A percentile compares a stretch with the other conserved stretches of the same genome.
Conservation (phyloP, 2,888 invertebrate genomes). For the Glyphotaelius pellucidus region DNA sequence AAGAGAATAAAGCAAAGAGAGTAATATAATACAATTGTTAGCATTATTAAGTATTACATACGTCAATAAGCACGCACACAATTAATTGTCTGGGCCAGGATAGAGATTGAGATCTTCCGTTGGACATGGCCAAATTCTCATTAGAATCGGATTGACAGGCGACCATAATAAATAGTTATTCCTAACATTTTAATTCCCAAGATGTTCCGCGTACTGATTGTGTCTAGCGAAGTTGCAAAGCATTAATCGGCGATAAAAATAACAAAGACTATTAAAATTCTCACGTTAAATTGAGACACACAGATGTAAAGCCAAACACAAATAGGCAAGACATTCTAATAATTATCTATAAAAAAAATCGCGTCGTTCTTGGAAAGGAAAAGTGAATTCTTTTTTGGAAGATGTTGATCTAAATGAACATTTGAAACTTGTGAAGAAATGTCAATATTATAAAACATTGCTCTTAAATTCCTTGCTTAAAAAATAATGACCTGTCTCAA, state of each 20-base stretch:
- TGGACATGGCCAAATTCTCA: background rate
- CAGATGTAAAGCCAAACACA: background rate
- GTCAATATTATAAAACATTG: too few species aligned
- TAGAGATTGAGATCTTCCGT: background rate
- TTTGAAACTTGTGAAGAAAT: background rate
- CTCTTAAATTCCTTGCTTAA: background rate
- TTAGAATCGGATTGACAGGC: background rate
- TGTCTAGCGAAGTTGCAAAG: background rate
- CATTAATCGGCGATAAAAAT: background rate
- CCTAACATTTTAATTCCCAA: background rate
- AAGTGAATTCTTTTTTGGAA: background rate
- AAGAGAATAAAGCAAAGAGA: too few species aligned
- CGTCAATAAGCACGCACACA: background rate
- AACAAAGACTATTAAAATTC: background rate
- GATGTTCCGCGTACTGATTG: background rate
- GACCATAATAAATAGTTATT: background rate
- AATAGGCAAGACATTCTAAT: background rate
- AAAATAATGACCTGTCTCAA: background rate
- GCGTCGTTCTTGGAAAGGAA: background rate
- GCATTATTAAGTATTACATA: background rate
- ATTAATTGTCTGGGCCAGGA: background rate
- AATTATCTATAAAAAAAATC: background rate
- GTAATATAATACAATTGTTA: background rate
- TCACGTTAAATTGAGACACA: background rate
- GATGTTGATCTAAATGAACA: background rate